Base-by-base conservation (phyloP, 1,140 invertebrate genomes). In the Drosophila sulfurigaster region DNA sequence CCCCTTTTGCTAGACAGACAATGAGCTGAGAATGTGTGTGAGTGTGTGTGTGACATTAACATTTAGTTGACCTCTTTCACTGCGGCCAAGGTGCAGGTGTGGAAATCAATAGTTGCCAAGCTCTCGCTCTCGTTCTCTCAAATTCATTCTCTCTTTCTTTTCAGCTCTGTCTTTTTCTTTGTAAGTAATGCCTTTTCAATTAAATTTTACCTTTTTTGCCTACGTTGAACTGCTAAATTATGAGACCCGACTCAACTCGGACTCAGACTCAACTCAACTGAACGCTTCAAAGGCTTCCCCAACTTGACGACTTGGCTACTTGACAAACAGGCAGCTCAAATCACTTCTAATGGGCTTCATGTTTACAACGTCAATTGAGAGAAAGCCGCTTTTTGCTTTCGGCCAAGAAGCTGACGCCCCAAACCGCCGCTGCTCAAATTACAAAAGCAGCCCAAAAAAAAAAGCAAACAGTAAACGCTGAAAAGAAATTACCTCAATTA, bases 291-390 rank as follows among this genome's bases (percentile, higher is more conserved):
- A 79, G 85, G 85, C 72, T 89, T 89, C 85, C 71, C 72, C 57
- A 54, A 49, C 52, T 25, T 69, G 66, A 45, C 63, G 43, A 68
- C 58, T 70, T 68, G 56, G 63, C 62, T 65, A 62, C 38, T 45
- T 54, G 41, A 41, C 67, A 51, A 82, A 68, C 87, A 77, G 81
- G 38, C 77, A 75, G 85, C 85, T 89, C 81, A 89, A 89, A 89
- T 89, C 85, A 89, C 81, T 89, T 89, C 85, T 89, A 91, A 91
- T 89, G 83, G 81, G 81, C 86, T 90, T 91, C 88, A 89, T 91
- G 89, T 91, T 91, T 91, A 91, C 88, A 85, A 82, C 88, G 88
- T 82, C 88, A 91, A 91, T 91, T 91, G 87, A 90, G 82, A 90
- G 73, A 89, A 88, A 88, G 85, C 85, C 81, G 85, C 81, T 88